These are phyloP conservation scores for Prionailurus viverrinus DNA, from an alignment of 2,113 vertebrate genomes.

Conservation along the genomic window DNA sequence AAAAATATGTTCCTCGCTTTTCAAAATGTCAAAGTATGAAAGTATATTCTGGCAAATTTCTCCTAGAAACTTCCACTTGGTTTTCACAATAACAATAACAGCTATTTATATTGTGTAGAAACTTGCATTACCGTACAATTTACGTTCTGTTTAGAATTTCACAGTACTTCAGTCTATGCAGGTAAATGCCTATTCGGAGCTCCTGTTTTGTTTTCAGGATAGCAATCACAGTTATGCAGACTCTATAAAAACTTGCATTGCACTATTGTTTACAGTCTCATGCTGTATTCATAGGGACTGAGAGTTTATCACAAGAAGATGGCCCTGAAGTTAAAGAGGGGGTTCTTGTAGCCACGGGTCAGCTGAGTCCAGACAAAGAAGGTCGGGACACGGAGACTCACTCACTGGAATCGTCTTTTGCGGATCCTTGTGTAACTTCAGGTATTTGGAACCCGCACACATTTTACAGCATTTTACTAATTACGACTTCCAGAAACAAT, in stretches of 20 bases:
- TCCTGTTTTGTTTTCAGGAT: background rate
- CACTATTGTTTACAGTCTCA: conserved; percentile 43
- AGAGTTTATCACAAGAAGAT: conserved; percentile 19
- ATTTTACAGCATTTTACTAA: background rate
- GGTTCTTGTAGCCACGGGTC: background rate
- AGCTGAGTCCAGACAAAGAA: conserved; percentile 63
- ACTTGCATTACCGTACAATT: conserved; percentile 26
- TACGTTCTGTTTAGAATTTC: conserved; percentile 32
- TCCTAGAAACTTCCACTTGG: background rate
- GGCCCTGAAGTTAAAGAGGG: conserved; percentile 34
- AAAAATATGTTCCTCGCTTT: conserved; percentile 9
- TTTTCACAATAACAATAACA: conserved; percentile 44
- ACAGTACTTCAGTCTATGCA: background rate
- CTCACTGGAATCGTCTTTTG: conserved; percentile 69
- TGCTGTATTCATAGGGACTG: conserved; percentile 74
- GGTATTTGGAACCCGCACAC: conserved; percentile 73
- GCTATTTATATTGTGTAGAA: background rate
- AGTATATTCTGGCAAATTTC: background rate
- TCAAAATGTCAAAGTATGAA: conserved; percentile 39
- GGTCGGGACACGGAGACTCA: conserved; percentile 29
- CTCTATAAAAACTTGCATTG: background rate
- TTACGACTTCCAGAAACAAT: background rate
- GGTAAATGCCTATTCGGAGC: background rate
- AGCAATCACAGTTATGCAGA: background rate
- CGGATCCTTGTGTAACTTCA: conserved; percentile 74